Conservation (phyloP, 2,888 invertebrate genomes). For the Rhorus exstirpatorius region DNA sequence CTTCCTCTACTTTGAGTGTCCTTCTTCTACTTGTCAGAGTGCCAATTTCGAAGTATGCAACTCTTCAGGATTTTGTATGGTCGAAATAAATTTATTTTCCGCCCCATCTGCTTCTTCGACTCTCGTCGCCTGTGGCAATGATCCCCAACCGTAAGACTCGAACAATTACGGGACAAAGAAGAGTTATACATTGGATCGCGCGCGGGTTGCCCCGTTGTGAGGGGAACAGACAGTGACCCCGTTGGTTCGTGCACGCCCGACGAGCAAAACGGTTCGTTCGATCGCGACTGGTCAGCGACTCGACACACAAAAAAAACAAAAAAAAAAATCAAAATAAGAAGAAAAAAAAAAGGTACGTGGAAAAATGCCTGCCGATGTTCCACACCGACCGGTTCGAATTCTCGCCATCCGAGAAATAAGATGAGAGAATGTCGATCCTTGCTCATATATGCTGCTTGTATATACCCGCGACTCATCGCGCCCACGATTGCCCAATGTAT, state of each 20-base stretch:
- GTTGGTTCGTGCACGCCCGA: slow-evolving; percentile 67
- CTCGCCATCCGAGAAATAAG: slow-evolving; percentile 75
- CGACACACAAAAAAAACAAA: not conserved
- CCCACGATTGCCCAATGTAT: not conserved
- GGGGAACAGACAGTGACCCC: slow-evolving; percentile 72
- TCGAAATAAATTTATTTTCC: no score
- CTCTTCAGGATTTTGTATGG: no score
- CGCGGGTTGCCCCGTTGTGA: no score
- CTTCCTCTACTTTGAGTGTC: no score
- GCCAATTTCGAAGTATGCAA: no score
- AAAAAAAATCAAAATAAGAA: not conserved
- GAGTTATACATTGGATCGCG: not conserved
- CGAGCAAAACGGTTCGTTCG: slow-evolving; percentile 74
- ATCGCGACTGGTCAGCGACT: slow-evolving; percentile 58
- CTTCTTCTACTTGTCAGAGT: no score
- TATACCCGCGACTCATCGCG: slow-evolving; percentile 5
- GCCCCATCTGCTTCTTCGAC: no score
- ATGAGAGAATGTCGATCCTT: slow-evolving; percentile 73
- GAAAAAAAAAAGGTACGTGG: slow-evolving; percentile 72
- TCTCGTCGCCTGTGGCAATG: no score
- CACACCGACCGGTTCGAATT: slow-evolving; percentile 79
- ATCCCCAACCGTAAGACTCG: slow-evolving; percentile 25
- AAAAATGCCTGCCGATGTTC: slow-evolving; percentile 70
- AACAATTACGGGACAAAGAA: slow-evolving; percentile 21
- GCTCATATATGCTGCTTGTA: slow-evolving; percentile 30